These are phyloP conservation scores for Enhydra lutris DNA, from an alignment of 2,113 vertebrate species.

Conservation along the genomic window DNA sequence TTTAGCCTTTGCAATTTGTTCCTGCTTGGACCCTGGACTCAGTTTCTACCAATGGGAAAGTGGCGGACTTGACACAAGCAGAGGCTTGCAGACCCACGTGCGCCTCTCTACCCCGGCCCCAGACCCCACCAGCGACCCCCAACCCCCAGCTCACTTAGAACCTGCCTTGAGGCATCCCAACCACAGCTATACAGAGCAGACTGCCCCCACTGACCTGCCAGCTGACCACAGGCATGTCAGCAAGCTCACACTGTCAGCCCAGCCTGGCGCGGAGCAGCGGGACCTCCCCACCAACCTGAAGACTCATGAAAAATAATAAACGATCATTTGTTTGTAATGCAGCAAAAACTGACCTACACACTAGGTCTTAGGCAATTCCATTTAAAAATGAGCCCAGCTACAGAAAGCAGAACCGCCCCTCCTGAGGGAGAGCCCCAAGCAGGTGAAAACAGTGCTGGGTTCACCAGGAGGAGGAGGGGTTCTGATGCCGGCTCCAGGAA, in stretches of 20 bases:
- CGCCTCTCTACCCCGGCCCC: background rate
- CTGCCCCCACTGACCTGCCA: background rate
- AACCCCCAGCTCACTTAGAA: background rate
- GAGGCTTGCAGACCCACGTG: background rate
- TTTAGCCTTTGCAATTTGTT: background rate
- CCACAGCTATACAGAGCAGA: background rate
- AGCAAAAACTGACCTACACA: background rate
- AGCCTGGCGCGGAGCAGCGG: background rate
- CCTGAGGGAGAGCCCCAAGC: background rate
- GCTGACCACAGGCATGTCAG: background rate
- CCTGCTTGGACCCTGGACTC: background rate
- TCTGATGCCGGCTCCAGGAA: accelerated
- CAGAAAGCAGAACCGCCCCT: background rate
- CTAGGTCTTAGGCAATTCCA: background rate
- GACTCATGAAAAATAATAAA: background rate
- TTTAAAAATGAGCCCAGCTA: background rate
- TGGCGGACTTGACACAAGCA: accelerated
- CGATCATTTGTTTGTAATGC: background rate
- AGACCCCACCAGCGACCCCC: accelerated
- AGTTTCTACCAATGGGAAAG: background rate
- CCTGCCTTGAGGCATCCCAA: background rate
- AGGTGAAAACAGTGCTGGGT: background rate
- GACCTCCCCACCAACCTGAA: background rate
- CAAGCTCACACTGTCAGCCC: too few species aligned
- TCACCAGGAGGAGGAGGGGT: too few species aligned